phyloP scores from a whole-genome alignment of 2,797 vertebrate species.

The Chloroceryle amazona region DNA sequence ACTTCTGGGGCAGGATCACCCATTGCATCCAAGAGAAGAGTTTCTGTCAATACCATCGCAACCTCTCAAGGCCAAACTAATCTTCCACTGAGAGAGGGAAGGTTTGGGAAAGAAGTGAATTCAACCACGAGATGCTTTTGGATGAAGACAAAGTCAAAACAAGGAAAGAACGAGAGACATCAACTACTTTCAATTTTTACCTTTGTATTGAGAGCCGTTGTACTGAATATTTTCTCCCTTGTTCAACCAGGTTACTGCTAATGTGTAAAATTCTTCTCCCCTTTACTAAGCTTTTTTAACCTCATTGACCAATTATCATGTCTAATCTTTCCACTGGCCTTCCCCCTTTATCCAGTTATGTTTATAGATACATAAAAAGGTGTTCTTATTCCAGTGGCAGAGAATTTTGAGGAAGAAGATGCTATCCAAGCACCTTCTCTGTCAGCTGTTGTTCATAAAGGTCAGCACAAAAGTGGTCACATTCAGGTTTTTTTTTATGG shows the following conservation, averaged over 20 bases:
- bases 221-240: not conserved
- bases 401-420: not conserved
- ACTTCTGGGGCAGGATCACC: not conserved
- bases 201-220: not conserved
- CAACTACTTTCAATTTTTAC: not conserved
- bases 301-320: not conserved
- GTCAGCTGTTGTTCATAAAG: not conserved
- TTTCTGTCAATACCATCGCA: not conserved
- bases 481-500: not conserved
- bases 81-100: not conserved
- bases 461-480: not conserved
- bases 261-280: not conserved
- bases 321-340: not conserved
- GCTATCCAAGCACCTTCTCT: not conserved
- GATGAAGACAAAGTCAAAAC: not conserved
- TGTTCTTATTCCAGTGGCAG: not conserved
- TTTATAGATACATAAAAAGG: not conserved
- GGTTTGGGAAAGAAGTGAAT: not conserved
- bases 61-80: not conserved
- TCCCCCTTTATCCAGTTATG: not conserved
- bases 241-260: not conserved
- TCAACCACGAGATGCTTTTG: not conserved
- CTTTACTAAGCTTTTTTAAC: not conserved
- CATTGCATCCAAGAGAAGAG: not conserved
- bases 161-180: not conserved